These are phyloP conservation scores for Diabrotica virgifera DNA, from an alignment of 1,140 invertebrate species.

Conservation along the genomic window DNA sequence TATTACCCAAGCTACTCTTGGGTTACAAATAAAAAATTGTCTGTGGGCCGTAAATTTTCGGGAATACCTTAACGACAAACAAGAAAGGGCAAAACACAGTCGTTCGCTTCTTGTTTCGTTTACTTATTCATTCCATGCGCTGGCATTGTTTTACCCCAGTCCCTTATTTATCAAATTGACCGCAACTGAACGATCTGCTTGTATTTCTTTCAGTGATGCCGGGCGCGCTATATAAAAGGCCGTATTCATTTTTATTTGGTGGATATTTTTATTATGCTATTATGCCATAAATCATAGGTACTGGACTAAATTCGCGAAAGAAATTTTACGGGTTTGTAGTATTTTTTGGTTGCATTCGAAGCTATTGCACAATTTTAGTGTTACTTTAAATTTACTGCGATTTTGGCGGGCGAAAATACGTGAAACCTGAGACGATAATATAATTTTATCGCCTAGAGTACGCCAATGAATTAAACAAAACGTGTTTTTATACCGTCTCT, in stretches of 20 bases:
- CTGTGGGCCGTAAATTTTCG: too few species aligned
- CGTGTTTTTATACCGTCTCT: too few species aligned
- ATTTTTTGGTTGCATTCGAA: neutral
- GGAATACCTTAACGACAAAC: neutral
- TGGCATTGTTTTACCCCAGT: conserved; percentile 2
- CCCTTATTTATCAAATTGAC: conserved; percentile 2
- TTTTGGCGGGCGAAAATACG: too few species aligned
- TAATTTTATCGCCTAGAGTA: too few species aligned
- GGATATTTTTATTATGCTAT: neutral
- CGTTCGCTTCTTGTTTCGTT: neutral
- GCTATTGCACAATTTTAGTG: neutral
- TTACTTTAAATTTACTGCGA: neutral
- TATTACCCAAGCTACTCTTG: too few species aligned
- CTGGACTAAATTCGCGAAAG: neutral
- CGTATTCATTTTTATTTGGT: neutral
- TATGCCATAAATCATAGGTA: neutral
- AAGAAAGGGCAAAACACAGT: neutral
- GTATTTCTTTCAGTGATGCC: neutral
- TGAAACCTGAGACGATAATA: too few species aligned
- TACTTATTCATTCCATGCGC: neutral
- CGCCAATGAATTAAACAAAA: too few species aligned
- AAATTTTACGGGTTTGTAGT: neutral
- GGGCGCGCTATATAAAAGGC: neutral
- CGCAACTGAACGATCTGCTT: neutral
- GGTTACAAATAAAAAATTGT: too few species aligned